Evolutionary conservation across 2,797 vertebrate genomes (phyloP).

Genomic region (Sardinella longiceps): DNA sequence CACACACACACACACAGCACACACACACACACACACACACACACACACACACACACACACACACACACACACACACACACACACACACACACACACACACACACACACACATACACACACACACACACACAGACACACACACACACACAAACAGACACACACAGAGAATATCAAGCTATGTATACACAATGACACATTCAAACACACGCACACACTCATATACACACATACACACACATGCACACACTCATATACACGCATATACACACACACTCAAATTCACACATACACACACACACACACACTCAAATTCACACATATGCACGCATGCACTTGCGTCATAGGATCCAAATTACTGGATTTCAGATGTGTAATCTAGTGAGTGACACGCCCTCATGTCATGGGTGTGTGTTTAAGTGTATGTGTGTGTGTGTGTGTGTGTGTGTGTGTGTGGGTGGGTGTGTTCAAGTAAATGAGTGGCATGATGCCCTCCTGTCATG

Average conservation of each 20-base stretch:
- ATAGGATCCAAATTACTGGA: not conserved
- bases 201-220: not conserved
- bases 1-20: too few species aligned
- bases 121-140: not conserved
- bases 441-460: too few species aligned
- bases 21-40: too few species aligned
- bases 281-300: not conserved
- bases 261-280: too few species aligned
- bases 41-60: slow-evolving; percentile 1
- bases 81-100: not conserved
- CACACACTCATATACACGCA: not conserved
- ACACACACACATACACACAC: not conserved
- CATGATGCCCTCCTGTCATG: too few species aligned
- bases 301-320: not conserved
- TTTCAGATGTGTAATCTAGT: not conserved
- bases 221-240: not conserved
- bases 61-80: not conserved
- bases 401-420: too few species aligned
- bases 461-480: too few species aligned
- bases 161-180: too few species aligned
- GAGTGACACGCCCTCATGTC: not conserved
- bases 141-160: not conserved
- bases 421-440: too few species aligned
- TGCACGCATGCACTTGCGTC: not conserved
- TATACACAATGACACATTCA: too few species aligned